Percentiles rank a stretch among this genome's conserved stretches.
Conservation (phyloP, 1,140 invertebrate genomes). For the Leptinotarsa undecemlineata region DNA sequence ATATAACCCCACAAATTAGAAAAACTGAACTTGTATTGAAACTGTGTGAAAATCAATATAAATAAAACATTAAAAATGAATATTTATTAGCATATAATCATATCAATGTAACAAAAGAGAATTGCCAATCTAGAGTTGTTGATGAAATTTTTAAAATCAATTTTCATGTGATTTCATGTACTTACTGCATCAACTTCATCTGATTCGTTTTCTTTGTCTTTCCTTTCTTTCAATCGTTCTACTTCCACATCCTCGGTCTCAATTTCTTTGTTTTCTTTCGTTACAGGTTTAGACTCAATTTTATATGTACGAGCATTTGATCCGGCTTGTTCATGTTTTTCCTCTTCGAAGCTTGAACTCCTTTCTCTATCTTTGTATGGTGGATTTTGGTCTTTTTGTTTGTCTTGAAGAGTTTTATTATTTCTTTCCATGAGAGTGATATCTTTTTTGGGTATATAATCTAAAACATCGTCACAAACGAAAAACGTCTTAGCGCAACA, state of each 20-base stretch:
- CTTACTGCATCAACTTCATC: too few species aligned
- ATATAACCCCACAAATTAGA: too few species aligned
- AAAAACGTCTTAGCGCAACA: neutral
- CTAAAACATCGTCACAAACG: slow-evolving; percentile 12
- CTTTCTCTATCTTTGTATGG: slow-evolving; percentile 1
- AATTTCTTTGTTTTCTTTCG: neutral
- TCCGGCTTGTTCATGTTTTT: too few species aligned
- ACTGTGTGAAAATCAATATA: too few species aligned
- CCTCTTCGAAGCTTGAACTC: neutral
- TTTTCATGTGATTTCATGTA: too few species aligned
- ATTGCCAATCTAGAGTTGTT: too few species aligned
- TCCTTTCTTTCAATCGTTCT: neutral
- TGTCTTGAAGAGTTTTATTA: neutral
- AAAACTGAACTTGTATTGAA: too few species aligned
- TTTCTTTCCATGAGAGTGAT: neutral
- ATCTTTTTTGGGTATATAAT: slow-evolving; percentile 24
- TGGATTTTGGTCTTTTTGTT: neutral
- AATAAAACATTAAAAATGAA: too few species aligned
- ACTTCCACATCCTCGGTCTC: neutral
- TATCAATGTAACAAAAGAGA: too few species aligned
- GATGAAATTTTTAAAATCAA: too few species aligned
- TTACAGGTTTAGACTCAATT: neutral
- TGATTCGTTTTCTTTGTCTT: neutral
- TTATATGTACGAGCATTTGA: too few species aligned
- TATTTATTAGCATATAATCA: too few species aligned